A percentile compares a stretch with the other conserved stretches of the same genome.
phyloP scores from a whole-genome alignment of 1,140 invertebrate species.

The Meteorus sp. region DNA sequence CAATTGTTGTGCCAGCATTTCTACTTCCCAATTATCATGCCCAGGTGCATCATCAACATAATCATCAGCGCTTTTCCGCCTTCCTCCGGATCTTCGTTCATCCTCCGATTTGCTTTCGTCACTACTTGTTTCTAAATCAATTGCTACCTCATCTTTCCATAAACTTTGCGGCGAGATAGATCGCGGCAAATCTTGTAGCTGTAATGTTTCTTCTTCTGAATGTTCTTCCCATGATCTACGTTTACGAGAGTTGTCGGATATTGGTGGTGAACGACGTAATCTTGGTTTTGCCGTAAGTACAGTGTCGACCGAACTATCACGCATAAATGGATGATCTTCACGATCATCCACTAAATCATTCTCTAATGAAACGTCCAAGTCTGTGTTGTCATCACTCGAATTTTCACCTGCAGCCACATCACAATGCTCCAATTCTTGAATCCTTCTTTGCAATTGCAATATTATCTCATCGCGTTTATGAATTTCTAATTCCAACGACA shows the following conservation, averaged over 20 bases:
- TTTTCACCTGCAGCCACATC: constrained; percentile 17
- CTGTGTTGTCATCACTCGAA: constrained; percentile 38
- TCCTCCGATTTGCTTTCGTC: constrained; percentile 44
- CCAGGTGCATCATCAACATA: constrained; percentile 48
- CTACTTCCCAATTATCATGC: constrained; percentile 75
- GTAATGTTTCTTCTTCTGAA: constrained; percentile 62
- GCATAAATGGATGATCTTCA: constrained; percentile 62
- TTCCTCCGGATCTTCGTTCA: constrained; percentile 43
- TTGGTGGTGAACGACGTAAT: constrained; percentile 46
- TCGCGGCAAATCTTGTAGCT: constrained; percentile 61
- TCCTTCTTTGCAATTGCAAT: constrained; percentile 70
- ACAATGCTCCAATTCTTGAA: constrained; percentile 67
- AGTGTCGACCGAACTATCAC: constrained; percentile 64
- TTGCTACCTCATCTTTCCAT: constrained; percentile 53
- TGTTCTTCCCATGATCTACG: constrained; percentile 64
- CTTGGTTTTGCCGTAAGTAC: constrained; percentile 51
- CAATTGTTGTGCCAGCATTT: constrained; percentile 74
- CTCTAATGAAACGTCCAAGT: constrained; percentile 41
- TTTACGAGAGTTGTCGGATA: constrained; percentile 43
- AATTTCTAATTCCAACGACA: constrained; percentile 74
- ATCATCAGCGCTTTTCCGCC: constrained; percentile 26
- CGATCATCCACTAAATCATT: constrained; percentile 46
- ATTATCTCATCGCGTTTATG: constrained; percentile 77
- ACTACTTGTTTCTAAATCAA: constrained; percentile 59
- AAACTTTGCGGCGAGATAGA: constrained; percentile 54